phyloP scores from a whole-genome alignment of 53 echinoderm and acorn worm species.

The Echinarachnius parma region DNA sequence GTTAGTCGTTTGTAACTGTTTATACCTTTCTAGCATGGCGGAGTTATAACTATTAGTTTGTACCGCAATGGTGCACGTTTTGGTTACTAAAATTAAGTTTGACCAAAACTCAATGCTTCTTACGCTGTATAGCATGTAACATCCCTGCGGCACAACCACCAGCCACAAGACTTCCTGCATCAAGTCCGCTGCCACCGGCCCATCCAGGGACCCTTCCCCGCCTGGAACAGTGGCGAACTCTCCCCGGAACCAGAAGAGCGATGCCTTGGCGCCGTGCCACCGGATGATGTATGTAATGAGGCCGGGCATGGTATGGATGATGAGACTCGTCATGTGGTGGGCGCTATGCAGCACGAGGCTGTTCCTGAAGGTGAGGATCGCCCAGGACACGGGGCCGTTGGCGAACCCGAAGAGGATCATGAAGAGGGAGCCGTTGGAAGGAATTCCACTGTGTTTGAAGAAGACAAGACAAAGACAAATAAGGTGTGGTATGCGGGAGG shows the following conservation, averaged over 20 bases:
- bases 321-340: constrained; percentile 4
- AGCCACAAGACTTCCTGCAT: too few relatives aligned
- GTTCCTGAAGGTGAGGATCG: constrained; percentile 17
- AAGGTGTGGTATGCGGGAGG: too few relatives aligned
- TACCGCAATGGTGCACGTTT: too few relatives aligned
- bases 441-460: not conserved
- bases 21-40: too few relatives aligned
- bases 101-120: not conserved
- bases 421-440: not conserved
- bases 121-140: too few relatives aligned
- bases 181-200: too few relatives aligned
- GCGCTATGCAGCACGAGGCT: constrained; percentile 1
- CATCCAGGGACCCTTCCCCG: not conserved
- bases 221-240: not conserved
- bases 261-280: not conserved
- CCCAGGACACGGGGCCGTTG: constrained; percentile 18
- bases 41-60: too few relatives aligned
- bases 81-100: too few relatives aligned
- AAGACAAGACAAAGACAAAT: too few relatives aligned
- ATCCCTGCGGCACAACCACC: too few relatives aligned
- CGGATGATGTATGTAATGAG: not conserved
- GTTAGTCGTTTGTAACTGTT: too few relatives aligned
- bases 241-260: not conserved
- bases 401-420: constrained; percentile 7
- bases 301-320: constrained; percentile 5